Base-by-base conservation (phyloP, 2,797 vertebrate species). In the Lateolabrax maculatus region DNA sequence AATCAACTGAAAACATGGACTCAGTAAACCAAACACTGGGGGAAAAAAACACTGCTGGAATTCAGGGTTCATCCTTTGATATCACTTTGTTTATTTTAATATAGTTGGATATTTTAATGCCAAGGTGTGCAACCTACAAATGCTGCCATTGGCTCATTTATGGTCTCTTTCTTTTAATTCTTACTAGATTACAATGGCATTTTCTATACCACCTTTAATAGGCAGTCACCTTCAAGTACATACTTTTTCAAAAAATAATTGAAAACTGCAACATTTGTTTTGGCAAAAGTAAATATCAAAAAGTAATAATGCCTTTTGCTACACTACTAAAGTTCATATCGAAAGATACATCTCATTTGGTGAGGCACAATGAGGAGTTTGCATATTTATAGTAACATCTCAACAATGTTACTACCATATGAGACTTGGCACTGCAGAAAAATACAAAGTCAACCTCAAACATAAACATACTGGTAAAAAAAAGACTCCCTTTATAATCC, bases 391-490 rank as follows among this genome's bases (percentile, higher is more conserved):
- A 29, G 25, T 65, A 31, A 37, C 5, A 43, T 68, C 68, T n/a
- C 10, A 52, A 36, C 21, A 49, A 63, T 9, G 25, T 60, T 75
- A 15, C 6, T 0, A 39, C 15, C 18, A 44, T 9, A 11, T 55
- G 6, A 37, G 16, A 43, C 15, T 60, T 79, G 68, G 27, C 52
- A 49, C 58, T 29, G 60, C 9, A 64, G 18, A n/a, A 63, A 71
- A 79, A 53, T 67, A 41, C 13, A 46, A n/a, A n/a, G 19, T 21
- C 1, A 19, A 27, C 4, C 34, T 71, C 7, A 36, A 68, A 74
- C 10, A 31, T 21, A 60, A 71, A 63, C 34, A 27, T 31, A 31
- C 18, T 39, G 23, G 18, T 39, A 29, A 66, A 57, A 60, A 71
- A 25, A 56, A n/a, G 44, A n/a, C n/a, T n/a, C n/a, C n/a, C 31